Evolutionary conservation across 1,140 invertebrate genomes (phyloP).

Genomic region (Sarcophaga peregrina): DNA sequence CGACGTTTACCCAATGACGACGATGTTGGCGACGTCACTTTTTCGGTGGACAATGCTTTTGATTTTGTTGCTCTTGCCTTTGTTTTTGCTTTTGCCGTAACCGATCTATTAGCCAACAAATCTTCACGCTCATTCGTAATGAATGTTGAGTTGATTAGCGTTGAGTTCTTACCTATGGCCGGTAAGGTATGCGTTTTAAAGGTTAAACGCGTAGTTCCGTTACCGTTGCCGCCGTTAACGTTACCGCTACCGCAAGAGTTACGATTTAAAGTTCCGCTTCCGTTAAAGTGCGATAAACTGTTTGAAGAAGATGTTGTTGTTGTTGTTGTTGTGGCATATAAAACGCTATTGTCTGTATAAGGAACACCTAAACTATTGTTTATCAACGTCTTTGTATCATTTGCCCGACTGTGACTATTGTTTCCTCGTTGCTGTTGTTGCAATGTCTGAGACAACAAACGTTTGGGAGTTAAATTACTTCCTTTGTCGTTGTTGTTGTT

Average conservation of each 20-base stretch:
- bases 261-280: constrained; percentile 6
- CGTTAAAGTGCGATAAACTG: neutral
- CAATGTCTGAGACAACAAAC: neutral
- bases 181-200: constrained; percentile 16
- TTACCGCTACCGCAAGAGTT: neutral
- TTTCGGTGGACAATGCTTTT: neutral
- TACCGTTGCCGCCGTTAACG: constrained; percentile 13
- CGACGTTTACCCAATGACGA: constrained; percentile 41
- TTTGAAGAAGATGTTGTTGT: constrained; percentile 3
- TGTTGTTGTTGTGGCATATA: neutral
- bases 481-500: constrained; percentile 18
- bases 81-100: neutral
- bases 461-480: constrained; percentile 36
- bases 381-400: constrained; percentile 43
- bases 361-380: constrained; percentile 31
- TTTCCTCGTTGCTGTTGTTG: constrained; percentile 37
- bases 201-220: neutral
- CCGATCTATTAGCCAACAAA: constrained; percentile 29
- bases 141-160: constrained; percentile 9
- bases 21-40: neutral
- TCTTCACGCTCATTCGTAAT: constrained; percentile 17
- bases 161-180: neutral
- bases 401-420: neutral
- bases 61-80: neutral
- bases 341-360: constrained; percentile 7